Base-by-base conservation (phyloP, 1,140 invertebrate species). In the Aphidius ervi region DNA sequence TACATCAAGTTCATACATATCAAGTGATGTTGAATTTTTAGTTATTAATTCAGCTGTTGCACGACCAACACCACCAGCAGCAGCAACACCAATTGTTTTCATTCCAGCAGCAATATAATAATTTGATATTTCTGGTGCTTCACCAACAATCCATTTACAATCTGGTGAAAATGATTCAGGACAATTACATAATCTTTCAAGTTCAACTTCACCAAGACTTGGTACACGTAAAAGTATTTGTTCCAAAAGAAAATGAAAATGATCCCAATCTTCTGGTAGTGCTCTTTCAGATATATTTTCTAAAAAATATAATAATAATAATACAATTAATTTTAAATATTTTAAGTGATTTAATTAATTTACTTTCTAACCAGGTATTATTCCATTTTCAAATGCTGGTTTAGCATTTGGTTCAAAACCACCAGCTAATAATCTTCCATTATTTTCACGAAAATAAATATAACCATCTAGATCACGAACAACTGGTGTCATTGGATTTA, bases 61-160 rank as follows among this genome's bases (percentile, higher is more conserved):
- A 69, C 90, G 86, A 1, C 95, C 97, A n/a, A 97, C 89, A 37
- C 96, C 97, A 4, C 95, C 95, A 1, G 94, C 94, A 7, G 94
- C 91, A 7, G 92, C 91, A 52, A 97, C 89, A 31, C 95, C 95
- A 50, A 94, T 72, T 0, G 93, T 95, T 83, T 96, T 96, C 87
- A 98, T 94, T 42, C 95, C 97, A 58, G 94, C 93, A 5, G 95
- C 94, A 23, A 99, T 88, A 75, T 90, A 95, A 79, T 99, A 99
- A 73, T 98, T 98, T 67, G 86, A 83, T 62, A 98, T 90, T 83
- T 98, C 95, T 1, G 95, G 89, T 10, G 92, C 86, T 84, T 98
- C 92, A 3, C 96, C 96, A 10, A 98, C 82, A 48, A 94, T 92
- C 91, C 91, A 94, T 72, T 91, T 93, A 72, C 90, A 92, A 73